Percentiles rank a stretch among this genome's conserved stretches.
Evolutionary conservation across 2,797 vertebrate genomes (phyloP).

Genomic region (Antennarius maculatus): DNA sequence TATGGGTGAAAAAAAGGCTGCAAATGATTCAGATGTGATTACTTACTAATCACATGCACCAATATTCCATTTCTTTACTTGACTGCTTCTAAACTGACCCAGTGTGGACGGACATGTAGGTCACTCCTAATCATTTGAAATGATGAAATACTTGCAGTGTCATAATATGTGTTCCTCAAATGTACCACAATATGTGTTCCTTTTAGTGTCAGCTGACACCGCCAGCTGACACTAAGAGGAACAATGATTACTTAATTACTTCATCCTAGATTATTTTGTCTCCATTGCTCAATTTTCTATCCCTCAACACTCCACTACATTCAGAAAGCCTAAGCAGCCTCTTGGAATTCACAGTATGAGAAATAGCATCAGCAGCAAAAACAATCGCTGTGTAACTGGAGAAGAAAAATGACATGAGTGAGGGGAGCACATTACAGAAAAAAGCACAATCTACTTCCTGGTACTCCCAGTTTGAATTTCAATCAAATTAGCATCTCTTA

Average conservation of each 20-base stretch:
- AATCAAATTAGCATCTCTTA: constrained; percentile 82
- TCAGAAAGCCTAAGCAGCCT: constrained; percentile 41
- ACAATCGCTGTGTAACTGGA: constrained; percentile 65
- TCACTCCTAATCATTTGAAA: constrained; percentile 1
- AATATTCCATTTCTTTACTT: background rate
- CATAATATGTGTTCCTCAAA: background rate
- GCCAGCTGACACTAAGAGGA: background rate
- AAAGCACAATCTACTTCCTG: constrained; percentile 75
- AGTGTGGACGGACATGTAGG: too few species aligned
- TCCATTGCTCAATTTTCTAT: constrained; percentile 25
- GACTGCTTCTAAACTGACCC: background rate
- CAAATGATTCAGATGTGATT: background rate
- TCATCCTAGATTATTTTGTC: constrained; percentile 33
- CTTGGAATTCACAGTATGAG: constrained; percentile 58
- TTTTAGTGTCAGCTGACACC: background rate
- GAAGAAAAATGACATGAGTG: constrained; percentile 70
- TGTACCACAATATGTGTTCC: too few species aligned
- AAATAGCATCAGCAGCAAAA: constrained; percentile 49
- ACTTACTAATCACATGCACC: background rate
- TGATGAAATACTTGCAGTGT: background rate
- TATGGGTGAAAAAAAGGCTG: background rate
- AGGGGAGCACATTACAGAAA: constrained; percentile 72
- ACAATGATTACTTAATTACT: constrained; percentile 19
- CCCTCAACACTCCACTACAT: constrained; percentile 17
- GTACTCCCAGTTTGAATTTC: constrained; percentile 83